Evolutionary conservation across 2,888 invertebrate genomes (phyloP).

Genomic region (Plebejus melissa): DNA sequence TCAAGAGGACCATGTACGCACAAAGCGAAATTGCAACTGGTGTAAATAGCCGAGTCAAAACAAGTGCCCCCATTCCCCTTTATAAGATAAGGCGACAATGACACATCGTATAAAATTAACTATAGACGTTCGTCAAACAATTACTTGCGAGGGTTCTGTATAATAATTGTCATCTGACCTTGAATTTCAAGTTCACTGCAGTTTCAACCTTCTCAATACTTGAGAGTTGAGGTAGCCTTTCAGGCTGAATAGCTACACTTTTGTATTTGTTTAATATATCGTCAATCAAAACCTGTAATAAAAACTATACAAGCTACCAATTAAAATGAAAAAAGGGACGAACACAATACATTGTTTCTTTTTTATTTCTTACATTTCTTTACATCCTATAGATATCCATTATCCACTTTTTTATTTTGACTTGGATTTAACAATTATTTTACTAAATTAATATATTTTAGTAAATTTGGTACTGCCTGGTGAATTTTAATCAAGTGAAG

Average conservation of each 20-base stretch:
- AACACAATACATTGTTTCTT: neutral
- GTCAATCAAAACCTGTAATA: neutral
- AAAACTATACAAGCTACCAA: neutral
- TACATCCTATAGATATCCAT: too few species aligned
- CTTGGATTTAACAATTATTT: neutral
- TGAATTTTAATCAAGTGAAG: conserved; percentile 5
- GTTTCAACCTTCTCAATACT: neutral
- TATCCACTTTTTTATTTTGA: too few species aligned
- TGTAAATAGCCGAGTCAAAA: conserved; percentile 56
- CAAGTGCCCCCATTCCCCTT: conserved; percentile 46
- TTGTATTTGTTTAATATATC: neutral
- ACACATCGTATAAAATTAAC: conserved; percentile 51
- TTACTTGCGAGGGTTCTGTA: neutral
- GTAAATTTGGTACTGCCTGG: neutral
- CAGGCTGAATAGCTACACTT: neutral
- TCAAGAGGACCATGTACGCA: conserved; percentile 48
- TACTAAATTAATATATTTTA: neutral
- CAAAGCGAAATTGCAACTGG: conserved; percentile 62
- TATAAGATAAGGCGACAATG: conserved; percentile 66
- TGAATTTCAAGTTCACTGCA: neutral
- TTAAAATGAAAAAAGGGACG: neutral
- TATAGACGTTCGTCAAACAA: conserved; percentile 13
- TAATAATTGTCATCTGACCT: neutral
- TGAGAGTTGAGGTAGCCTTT: neutral
- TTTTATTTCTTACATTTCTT: too few species aligned